These are phyloP conservation scores for Charina bottae DNA, from an alignment of 2,113 vertebrate species.

Conservation along the genomic window DNA sequence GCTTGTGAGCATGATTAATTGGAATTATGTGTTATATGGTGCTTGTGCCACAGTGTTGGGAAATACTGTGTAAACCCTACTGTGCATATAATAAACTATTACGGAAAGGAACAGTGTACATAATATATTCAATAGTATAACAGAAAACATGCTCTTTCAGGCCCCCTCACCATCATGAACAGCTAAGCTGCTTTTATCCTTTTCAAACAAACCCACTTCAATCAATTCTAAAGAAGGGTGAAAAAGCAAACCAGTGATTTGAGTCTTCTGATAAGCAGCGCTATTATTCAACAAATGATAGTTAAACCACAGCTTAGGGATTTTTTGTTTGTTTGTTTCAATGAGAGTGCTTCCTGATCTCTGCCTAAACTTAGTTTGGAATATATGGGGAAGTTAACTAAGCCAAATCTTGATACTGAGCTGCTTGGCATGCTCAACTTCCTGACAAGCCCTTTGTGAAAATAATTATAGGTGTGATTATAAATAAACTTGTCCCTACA, in stretches of 20 bases:
- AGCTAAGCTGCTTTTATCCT: too few relatives aligned
- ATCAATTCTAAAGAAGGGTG: background rate
- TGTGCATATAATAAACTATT: too few relatives aligned
- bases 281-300: background rate
- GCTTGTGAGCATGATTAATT: too few relatives aligned
- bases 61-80: background rate
- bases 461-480: background rate
- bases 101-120: too few relatives aligned
- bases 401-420: too few relatives aligned
- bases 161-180: too few relatives aligned
- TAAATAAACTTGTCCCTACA: constrained; percentile 1
- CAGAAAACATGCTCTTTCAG: too few relatives aligned
- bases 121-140: too few relatives aligned
- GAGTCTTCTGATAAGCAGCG: background rate
- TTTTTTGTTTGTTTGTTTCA: background rate
- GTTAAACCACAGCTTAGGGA: background rate
- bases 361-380: background rate
- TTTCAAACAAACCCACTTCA: too few relatives aligned
- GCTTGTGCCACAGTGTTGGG: background rate
- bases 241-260: background rate
- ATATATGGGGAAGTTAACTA: background rate
- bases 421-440: background rate
- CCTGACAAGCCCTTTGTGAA: too few relatives aligned
- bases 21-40: too few relatives aligned
- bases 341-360: background rate